Evolutionary conservation across 2,888 invertebrate genomes (phyloP).

Genomic region (Polyommatus icarus): DNA sequence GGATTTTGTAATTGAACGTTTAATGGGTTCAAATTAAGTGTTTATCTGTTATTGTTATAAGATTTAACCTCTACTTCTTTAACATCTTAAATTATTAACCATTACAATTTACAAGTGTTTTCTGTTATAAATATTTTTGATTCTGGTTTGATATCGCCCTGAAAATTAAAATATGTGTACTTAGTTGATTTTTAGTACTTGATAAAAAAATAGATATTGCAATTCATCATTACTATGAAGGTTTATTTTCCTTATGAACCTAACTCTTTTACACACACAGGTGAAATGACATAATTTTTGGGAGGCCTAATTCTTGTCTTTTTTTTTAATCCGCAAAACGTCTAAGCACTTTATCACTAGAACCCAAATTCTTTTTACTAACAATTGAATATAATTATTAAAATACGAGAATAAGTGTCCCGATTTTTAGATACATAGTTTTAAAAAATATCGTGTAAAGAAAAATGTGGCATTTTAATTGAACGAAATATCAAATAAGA

Average conservation of each 20-base stretch:
- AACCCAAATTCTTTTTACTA: neutral
- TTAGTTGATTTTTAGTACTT: neutral
- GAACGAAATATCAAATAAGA: neutral
- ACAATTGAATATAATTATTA: too few species aligned
- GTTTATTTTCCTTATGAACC: neutral
- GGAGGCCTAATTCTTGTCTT: neutral
- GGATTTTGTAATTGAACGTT: constrained; percentile 6
- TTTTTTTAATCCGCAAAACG: neutral
- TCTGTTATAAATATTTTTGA: too few species aligned
- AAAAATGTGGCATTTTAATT: neutral
- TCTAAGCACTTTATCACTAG: too few species aligned
- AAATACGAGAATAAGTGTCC: too few species aligned
- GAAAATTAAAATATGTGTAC: neutral
- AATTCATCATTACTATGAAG: neutral
- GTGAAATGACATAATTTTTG: neutral
- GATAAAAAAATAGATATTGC: neutral
- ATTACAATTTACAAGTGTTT: neutral
- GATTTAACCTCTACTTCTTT: neutral
- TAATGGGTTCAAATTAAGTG: constrained; percentile 11
- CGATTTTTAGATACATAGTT: too few species aligned
- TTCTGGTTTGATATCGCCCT: too few species aligned
- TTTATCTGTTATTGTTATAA: neutral
- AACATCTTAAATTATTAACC: neutral
- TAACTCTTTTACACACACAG: neutral
- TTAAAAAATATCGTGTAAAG: neutral